A percentile compares a stretch with the other conserved stretches of the same genome.
These are phyloP conservation scores for Stenchaetothrips biformis DNA, from an alignment of 2,888 invertebrate genomes.

Conservation along the genomic window DNA sequence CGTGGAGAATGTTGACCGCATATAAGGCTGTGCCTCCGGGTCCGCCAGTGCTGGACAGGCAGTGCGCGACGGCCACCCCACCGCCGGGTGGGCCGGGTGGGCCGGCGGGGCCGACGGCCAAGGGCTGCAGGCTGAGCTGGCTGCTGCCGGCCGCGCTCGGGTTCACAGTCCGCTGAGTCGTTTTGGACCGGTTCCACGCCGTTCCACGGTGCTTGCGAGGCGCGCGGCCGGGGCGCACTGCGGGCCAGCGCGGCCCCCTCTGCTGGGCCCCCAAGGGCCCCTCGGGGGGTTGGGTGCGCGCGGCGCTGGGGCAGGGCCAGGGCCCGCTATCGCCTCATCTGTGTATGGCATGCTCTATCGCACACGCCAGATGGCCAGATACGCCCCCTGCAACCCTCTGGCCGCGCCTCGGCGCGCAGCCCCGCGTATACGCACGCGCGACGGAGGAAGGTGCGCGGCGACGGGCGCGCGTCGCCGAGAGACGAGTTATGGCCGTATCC, in stretches of 20 bases:
- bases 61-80: too few species aligned
- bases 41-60: too few species aligned
- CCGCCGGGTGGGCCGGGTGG: too few species aligned
- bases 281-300: too few species aligned
- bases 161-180: conserved; percentile 16
- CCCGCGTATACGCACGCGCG: background rate
- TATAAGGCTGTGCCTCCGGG: too few species aligned
- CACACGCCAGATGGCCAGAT: conserved; percentile 15
- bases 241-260: background rate
- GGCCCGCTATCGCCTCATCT: conserved; percentile 2
- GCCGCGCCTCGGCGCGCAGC: background rate
- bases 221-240: background rate
- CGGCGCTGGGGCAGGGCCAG: background rate
- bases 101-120: too few species aligned
- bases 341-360: conserved; percentile 18
- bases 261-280: too few species aligned
- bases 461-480: background rate
- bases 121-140: too few species aligned
- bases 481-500: conserved; percentile 11
- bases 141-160: too few species aligned
- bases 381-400: background rate
- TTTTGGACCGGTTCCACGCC: conserved; percentile 11
- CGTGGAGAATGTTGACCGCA: too few species aligned
- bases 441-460: background rate
- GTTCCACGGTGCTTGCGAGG: background rate